Evolutionary conservation across 1,140 invertebrate genomes (phyloP).

Genomic region (Phocides pigmalion): DNA sequence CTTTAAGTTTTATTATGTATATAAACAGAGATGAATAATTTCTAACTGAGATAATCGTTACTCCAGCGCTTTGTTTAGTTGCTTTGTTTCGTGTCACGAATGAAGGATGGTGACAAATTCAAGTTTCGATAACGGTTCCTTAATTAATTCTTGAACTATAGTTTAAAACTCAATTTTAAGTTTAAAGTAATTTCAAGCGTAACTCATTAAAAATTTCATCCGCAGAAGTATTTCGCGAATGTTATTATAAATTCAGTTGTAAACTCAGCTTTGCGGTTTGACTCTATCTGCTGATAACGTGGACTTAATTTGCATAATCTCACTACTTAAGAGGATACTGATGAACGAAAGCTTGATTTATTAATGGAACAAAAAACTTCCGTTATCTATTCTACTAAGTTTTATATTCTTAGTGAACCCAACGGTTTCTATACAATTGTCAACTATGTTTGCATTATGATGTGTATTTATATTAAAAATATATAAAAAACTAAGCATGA

Average conservation of each 20-base stretch:
- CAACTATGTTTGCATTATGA: too few species aligned
- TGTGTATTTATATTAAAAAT: too few species aligned
- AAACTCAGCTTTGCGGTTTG: conserved; percentile 10
- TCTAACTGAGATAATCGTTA: conserved; percentile 25
- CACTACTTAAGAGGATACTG: conserved; percentile 8
- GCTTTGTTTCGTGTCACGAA: conserved; percentile 45
- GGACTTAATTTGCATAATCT: conserved; percentile 21
- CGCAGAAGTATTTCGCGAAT: conserved; percentile 41
- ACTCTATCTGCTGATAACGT: conserved; percentile 13
- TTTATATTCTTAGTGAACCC: too few species aligned
- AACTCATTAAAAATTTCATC: conserved; percentile 53
- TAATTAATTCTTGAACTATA: conserved; percentile 48
- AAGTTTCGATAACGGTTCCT: conserved; percentile 45
- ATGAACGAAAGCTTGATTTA: conserved; percentile 19
- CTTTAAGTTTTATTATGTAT: too few species aligned
- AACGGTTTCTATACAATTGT: not conserved
- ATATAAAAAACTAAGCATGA: too few species aligned
- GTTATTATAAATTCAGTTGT: conserved; percentile 46
- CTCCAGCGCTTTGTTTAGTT: conserved; percentile 38
- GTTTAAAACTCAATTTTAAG: conserved; percentile 42
- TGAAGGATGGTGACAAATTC: conserved; percentile 50
- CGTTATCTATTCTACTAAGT: too few species aligned
- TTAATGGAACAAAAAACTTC: not conserved
- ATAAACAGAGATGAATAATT: conserved; percentile 4
- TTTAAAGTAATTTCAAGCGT: conserved; percentile 32